These are phyloP conservation scores for Tetraodon nigroviridis DNA, from an alignment of 2,113 vertebrate species.

Conservation along the genomic window DNA sequence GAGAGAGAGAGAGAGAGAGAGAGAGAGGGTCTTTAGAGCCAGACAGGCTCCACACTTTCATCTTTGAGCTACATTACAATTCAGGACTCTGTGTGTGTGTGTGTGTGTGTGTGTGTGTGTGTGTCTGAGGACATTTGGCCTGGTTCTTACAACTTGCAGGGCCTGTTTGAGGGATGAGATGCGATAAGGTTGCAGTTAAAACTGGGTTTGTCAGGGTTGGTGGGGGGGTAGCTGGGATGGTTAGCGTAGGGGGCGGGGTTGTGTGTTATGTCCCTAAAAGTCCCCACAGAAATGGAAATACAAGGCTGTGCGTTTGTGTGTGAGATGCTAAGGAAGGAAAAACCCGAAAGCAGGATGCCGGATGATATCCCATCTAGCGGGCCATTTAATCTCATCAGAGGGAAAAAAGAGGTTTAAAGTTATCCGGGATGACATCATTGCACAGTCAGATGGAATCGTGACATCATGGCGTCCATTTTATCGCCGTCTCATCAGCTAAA, in stretches of 20 bases:
- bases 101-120: not conserved
- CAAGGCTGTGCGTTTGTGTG: conserved; percentile 1
- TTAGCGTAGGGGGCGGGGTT: no score
- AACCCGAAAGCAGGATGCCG: conserved; percentile 36
- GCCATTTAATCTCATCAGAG: no score
- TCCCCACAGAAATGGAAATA: no score
- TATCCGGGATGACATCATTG: conserved; percentile 36
- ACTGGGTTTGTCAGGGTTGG: no score
- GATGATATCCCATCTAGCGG: no score
- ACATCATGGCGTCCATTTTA: conserved; percentile 31
- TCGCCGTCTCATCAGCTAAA: conserved; percentile 57
- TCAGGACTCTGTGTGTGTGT: conserved; percentile 26
- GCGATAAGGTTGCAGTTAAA: no score
- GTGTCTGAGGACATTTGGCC: not conserved
- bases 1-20: conserved; percentile 32
- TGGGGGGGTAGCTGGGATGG: no score
- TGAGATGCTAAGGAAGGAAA: conserved; percentile 19
- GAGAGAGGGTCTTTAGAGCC: conserved; percentile 47
- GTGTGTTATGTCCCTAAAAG: not conserved
- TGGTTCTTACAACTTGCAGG: no score
- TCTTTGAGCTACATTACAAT: conserved; percentile 60
- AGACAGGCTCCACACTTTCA: conserved; percentile 60
- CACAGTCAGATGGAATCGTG: conserved; percentile 22
- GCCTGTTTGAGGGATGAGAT: no score
- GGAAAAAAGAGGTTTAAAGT: conserved; percentile 1